phyloP scores from a whole-genome alignment of 2,888 invertebrate genomes.

The Scaptomyza flava region DNA sequence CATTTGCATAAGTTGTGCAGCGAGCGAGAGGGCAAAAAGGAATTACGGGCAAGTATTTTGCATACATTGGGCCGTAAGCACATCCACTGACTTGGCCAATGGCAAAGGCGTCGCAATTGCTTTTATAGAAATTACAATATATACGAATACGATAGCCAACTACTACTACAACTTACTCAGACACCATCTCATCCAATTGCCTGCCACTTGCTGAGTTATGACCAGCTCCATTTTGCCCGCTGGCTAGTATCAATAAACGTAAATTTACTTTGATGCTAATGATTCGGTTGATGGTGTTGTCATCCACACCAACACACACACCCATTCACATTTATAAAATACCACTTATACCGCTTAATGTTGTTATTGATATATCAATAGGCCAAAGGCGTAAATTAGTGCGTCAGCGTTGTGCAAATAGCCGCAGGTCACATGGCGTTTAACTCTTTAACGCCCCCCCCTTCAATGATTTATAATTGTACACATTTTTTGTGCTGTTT shows the following conservation, averaged over 20 bases:
- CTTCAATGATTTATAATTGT: slow-evolving; percentile 36
- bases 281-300: slow-evolving; percentile 51
- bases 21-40: slow-evolving; percentile 30
- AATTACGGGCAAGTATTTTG: slow-evolving; percentile 65
- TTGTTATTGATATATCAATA: slow-evolving; percentile 53
- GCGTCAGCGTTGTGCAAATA: slow-evolving; percentile 47
- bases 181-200: not conserved
- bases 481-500: slow-evolving; percentile 16
- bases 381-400: slow-evolving; percentile 55
- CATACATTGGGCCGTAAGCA: slow-evolving; percentile 50
- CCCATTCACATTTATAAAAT: not conserved
- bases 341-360: slow-evolving; percentile 26
- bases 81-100: slow-evolving; percentile 27
- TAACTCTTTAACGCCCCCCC: slow-evolving; percentile 5
- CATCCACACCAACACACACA: slow-evolving; percentile 18
- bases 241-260: slow-evolving; percentile 48
- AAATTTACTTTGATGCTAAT: slow-evolving; percentile 71
- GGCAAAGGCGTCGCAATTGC: slow-evolving; percentile 35
- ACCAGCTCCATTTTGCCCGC: slow-evolving; percentile 21
- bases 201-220: slow-evolving; percentile 36
- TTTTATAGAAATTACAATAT: slow-evolving; percentile 51
- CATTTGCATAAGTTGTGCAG: slow-evolving; percentile 69
- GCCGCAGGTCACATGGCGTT: slow-evolving; percentile 31
- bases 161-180: not conserved
- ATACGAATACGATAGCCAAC: not conserved